phyloP scores from a whole-genome alignment of 1,140 invertebrate species.

The Eriosoma lanigerum region DNA sequence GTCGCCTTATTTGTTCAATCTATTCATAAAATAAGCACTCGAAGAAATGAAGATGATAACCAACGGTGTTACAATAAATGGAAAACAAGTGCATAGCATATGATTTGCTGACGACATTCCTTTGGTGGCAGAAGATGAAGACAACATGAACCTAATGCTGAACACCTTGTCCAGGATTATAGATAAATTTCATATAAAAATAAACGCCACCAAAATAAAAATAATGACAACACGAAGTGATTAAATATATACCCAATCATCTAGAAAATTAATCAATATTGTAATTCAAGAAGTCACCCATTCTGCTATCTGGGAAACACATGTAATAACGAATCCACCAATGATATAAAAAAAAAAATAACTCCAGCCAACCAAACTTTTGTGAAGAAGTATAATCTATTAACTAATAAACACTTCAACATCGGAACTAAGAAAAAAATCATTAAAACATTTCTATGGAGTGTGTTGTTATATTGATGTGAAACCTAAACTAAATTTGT shows the following conservation, averaged over 20 bases:
- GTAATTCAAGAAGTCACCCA: not conserved
- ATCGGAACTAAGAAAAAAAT: too few species aligned
- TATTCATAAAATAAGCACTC: not conserved
- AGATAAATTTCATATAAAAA: conserved; percentile 25
- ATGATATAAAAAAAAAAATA: too few species aligned
- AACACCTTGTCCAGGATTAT: conserved; percentile 19
- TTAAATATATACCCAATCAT: not conserved
- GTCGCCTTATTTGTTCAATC: conserved; percentile 12
- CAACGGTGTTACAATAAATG: not conserved
- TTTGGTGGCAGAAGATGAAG: not conserved
- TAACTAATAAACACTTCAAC: too few species aligned
- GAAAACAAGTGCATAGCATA: not conserved
- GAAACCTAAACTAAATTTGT: too few species aligned
- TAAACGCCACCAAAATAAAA: conserved; percentile 29
- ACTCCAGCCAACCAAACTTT: too few species aligned
- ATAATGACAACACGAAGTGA: conserved; percentile 19
- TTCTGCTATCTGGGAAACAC: too few species aligned
- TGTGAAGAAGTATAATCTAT: too few species aligned
- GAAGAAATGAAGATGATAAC: not conserved
- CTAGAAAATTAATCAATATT: conserved; percentile 7
- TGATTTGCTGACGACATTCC: conserved; percentile 5
- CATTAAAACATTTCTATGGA: too few species aligned
- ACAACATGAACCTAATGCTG: conserved; percentile 3
- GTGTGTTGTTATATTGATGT: too few species aligned
- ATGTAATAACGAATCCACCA: too few species aligned